Evolutionary conservation across 2,888 invertebrate genomes (phyloP).

Genomic region (Netelia melanura): DNA sequence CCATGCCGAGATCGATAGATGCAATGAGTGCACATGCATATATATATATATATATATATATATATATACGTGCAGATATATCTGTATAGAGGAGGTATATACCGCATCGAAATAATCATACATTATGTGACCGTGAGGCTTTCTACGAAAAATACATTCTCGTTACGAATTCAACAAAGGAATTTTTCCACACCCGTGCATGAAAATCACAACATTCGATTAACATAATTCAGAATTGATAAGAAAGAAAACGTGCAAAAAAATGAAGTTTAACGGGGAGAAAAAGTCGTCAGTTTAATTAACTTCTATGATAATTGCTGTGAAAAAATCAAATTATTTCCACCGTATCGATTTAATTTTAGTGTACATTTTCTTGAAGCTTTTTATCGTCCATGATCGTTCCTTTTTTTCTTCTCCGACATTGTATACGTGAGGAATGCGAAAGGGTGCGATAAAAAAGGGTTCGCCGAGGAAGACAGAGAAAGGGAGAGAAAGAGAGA

Average conservation of each 20-base stretch:
- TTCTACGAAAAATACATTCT: not conserved
- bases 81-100: not conserved
- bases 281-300: slow-evolving; percentile 3
- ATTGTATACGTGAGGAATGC: slow-evolving; percentile 14
- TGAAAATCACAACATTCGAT: no score
- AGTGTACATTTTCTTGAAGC: slow-evolving; percentile 17
- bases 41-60: not conserved
- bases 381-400: slow-evolving; percentile 23
- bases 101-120: not conserved
- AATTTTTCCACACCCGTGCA: not conserved
- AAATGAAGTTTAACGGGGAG: not conserved
- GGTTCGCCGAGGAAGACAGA: not conserved
- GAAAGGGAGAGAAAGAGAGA: not conserved
- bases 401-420: slow-evolving; percentile 35
- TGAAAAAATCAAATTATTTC: not conserved
- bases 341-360: not conserved
- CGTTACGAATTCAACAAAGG: slow-evolving; percentile 6
- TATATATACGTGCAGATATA: no score
- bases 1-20: slow-evolving; percentile 41
- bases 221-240: not conserved
- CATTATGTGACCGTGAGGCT: not conserved
- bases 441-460: slow-evolving; percentile 14
- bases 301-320: not conserved
- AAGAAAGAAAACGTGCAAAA: not conserved
- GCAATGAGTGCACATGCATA: not conserved